Base-by-base conservation (phyloP, 2,888 invertebrate species). In the Azorinus chamasolen region DNA sequence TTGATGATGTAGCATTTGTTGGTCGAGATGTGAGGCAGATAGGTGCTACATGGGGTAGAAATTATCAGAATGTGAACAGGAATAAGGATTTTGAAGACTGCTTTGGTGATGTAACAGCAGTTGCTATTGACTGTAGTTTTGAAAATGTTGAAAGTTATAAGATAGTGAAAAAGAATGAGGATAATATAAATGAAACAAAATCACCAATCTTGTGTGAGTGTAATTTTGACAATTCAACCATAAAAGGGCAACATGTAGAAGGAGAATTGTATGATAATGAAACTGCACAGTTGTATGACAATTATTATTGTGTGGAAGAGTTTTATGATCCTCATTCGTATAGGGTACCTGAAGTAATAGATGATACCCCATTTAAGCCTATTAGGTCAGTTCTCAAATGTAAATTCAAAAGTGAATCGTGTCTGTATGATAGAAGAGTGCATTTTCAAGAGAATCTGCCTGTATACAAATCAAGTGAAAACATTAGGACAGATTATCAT, bases 41-140 rank as follows among this genome's bases (percentile, higher is more conserved):
- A 16, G 18, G 24, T 24, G 3, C 10, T n/a, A 3, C 10, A 10
- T 14, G 10, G 24, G 24, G 32, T n/a, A 51, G 43, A 8, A 48
- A 16, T 22, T 32, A 32, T 32, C 18, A 45, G 18, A 4, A 4
- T 45, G 25, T 37, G 14, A 18, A 27, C 46, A 39, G 12, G 10
- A 14, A 20, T 53, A 6, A 20, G 22, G 48, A 48, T 5, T 24
- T 24, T 27, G 43, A 37, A 24, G 18, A 24, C 20, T 51, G n/a
- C 45, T 24, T 32, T 41, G 24, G 24, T 22, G 25, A 16, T 8
- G 51, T 32, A 27, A 18, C 25, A 48, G 57, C 61, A 5, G 59
- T 78, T 58, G 78, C 72, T 37, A 78, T 78, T 51, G 78, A 78
- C 43, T 78, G 78, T 41, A 78, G 78, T 64, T 64, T 72, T 69